Base-by-base conservation (phyloP, 92 coral and sea anemone genomes). In the Plumapathes pennacea region DNA sequence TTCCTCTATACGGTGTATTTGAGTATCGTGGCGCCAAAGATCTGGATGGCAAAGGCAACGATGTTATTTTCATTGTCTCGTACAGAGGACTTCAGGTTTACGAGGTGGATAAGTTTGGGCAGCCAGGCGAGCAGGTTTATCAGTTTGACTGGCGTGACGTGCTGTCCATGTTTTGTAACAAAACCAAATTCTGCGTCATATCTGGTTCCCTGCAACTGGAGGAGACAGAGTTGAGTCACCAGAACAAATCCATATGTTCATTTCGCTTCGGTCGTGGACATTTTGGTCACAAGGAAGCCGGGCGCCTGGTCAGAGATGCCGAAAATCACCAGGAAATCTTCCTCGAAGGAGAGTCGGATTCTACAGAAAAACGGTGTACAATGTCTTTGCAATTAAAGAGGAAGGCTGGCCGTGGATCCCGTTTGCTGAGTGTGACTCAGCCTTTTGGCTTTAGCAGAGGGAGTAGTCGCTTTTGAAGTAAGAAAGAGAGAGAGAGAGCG, bases 1-100 rank as follows among this genome's bases (percentile, higher is more conserved):
- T 79, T 2, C 75, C 81, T 12, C 50, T 54, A 33, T 92, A 75
- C 33, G 96, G 90, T 5, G 50, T 70, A 25, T 76, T 78, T 36
- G 38, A 62, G 54, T 94, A 92, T 66, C 75, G 46, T 33, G 88
- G 77, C n/a, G 94, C 78, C 17, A 74, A 71, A 38, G 90, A 84
- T 29, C n/a, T n/a, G n/a, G 49, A 31, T 38, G 74, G 50, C 12
- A 76, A 74, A 20, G 87, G 84, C 26, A 50, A 43, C 1, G 70
- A 49, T 22, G 92, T 92, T 6, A 49, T 81, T 14, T 73, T 92
- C 37, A 52, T 62, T 4, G 61, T 92, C 32, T 75, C 87, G 15
- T 27, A 64, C 19, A 42, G 64, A 7, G 96, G 98, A 43, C 77
- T 92, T 15, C 68, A 76, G 24, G 59, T 92, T 29, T 75, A 53